A percentile compares a stretch with the other conserved stretches of the same genome.
Conservation (phyloP, 2,113 vertebrate species). For the Myotis davidii region DNA sequence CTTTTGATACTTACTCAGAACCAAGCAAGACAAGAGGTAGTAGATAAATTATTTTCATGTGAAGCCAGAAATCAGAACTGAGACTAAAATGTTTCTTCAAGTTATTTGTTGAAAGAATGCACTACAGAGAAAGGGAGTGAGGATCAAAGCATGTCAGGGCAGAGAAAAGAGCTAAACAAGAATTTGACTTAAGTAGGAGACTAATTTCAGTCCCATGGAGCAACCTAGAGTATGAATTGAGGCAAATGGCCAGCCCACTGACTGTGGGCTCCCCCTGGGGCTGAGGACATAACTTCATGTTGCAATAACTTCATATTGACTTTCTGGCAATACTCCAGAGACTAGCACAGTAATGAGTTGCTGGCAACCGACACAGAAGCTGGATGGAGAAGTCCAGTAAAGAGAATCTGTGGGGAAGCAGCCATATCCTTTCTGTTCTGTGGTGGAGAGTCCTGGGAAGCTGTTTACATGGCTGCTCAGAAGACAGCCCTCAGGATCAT, state of each 20-base stretch:
- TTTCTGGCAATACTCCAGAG: neutral
- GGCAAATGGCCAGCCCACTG: neutral
- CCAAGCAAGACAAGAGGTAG: neutral
- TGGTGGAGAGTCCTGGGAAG: neutral
- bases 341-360: neutral
- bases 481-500: neutral
- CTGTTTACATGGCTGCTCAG: neutral
- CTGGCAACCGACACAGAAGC: neutral
- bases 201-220: neutral
- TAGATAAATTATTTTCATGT: conserved; percentile 45
- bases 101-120: neutral
- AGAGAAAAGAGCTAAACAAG: neutral
- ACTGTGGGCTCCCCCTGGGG: neutral
- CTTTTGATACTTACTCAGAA: conserved; percentile 25
- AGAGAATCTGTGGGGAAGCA: neutral
- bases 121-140: neutral
- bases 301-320: neutral
- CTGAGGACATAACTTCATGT: neutral
- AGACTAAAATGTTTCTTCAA: conserved; percentile 13
- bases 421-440: neutral
- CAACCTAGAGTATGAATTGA: neutral
- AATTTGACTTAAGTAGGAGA: neutral
- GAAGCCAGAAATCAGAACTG: conserved; percentile 28
- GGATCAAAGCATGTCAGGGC: neutral
- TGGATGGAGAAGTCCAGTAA: neutral